phyloP scores from a whole-genome alignment of 2,797 vertebrate genomes.

The Sparidentex hasta region DNA sequence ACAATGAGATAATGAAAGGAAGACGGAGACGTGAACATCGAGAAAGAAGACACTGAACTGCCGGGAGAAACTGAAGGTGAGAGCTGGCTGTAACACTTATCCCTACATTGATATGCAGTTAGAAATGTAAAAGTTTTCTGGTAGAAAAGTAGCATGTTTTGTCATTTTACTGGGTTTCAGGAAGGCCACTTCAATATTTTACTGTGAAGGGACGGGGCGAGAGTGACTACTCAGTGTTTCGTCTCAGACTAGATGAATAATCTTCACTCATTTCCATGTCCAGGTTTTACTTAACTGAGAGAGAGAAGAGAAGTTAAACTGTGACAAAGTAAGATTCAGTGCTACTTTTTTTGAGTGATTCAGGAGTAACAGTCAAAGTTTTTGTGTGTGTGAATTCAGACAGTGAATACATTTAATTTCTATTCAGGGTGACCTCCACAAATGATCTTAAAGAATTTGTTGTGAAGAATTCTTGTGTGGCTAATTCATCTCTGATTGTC shows the following conservation, averaged over 20 bases:
- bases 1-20: constrained; percentile 63
- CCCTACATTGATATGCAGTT: neutral
- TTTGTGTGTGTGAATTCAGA: neutral
- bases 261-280: neutral
- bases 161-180: neutral
- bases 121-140: neutral
- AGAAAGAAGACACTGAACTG: constrained; percentile 35
- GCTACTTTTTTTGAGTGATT: neutral
- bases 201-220: neutral
- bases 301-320: neutral
- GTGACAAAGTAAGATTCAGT: neutral
- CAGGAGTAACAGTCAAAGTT: neutral
- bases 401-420: neutral
- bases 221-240: neutral
- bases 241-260: neutral
- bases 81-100: constrained; percentile 8
- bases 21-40: constrained; percentile 38
- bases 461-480: neutral
- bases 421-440: neutral
- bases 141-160: neutral
- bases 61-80: constrained; percentile 60
- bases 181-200: neutral
- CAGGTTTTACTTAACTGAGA: neutral
- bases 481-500: neutral
- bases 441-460: neutral